Conservation (phyloP, 2,888 invertebrate genomes). For the Apodemia hepburni region DNA sequence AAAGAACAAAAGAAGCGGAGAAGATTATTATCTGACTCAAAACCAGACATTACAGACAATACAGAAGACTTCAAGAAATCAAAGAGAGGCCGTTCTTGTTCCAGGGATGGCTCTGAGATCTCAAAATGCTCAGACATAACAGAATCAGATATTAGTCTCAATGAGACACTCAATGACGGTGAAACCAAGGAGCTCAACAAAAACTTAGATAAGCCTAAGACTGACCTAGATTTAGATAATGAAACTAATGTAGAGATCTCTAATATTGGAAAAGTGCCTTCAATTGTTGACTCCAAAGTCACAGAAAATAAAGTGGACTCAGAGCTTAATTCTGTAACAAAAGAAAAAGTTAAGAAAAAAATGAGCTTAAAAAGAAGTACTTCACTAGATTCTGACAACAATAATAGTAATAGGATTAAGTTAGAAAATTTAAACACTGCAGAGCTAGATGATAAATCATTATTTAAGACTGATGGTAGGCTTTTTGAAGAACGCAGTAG, state of each 20-base stretch:
- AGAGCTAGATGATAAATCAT: conserved; percentile 80
- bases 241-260: conserved; percentile 78
- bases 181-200: conserved; percentile 72
- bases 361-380: conserved; percentile 76
- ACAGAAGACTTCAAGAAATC: conserved; percentile 64
- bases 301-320: conserved; percentile 56
- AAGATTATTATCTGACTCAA: conserved; percentile 78
- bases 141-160: conserved; percentile 83
- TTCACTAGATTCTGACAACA: conserved; percentile 77
- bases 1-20: conserved; percentile 78
- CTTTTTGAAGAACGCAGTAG: conserved; percentile 73
- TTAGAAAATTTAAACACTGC: conserved; percentile 69
- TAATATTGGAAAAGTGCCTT: conserved; percentile 77
- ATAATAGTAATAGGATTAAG: conserved; percentile 76
- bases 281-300: conserved; percentile 65
- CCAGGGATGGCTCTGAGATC: conserved; percentile 80
- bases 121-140: conserved; percentile 81
- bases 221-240: conserved; percentile 79
- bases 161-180: conserved; percentile 71
- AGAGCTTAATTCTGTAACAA: conserved; percentile 57
- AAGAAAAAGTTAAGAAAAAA: conserved; percentile 62
- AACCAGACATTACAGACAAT: conserved; percentile 55
- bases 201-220: conserved; percentile 77
- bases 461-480: conserved; percentile 81
- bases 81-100: conserved; percentile 71